These are phyloP conservation scores for Ladona fulva DNA, from an alignment of 1,140 invertebrate genomes.

Conservation along the genomic window DNA sequence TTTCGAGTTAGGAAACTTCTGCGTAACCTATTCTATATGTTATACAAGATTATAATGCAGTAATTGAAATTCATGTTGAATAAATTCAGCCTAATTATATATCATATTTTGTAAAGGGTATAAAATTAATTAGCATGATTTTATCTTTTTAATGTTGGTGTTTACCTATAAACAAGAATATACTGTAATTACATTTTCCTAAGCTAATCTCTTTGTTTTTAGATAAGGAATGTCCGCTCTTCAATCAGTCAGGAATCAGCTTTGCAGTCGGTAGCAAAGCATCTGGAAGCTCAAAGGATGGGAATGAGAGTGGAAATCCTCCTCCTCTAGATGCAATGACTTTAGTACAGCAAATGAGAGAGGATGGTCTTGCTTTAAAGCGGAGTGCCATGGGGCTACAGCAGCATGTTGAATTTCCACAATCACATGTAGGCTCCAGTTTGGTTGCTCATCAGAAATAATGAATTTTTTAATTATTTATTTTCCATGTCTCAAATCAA, in stretches of 20 bases:
- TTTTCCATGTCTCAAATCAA: not conserved
- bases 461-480: not conserved
- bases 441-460: not conserved
- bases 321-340: constrained; percentile 56
- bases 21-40: no score
- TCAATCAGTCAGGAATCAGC: constrained; percentile 61
- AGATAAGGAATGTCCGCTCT: constrained; percentile 90
- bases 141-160: no score
- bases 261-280: constrained; percentile 47
- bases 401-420: constrained; percentile 44
- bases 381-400: constrained; percentile 55
- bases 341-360: constrained; percentile 81
- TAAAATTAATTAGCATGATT: no score
- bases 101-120: no score
- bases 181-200: no score
- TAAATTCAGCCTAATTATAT: no score
- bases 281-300: constrained; percentile 34
- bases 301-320: constrained; percentile 44
- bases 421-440: constrained; percentile 17
- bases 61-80: no score
- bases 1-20: no score
- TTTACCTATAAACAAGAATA: no score
- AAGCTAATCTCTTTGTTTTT: constrained; percentile 29
- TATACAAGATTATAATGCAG: no score
- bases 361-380: constrained; percentile 84